phyloP scores from a whole-genome alignment of 2,797 vertebrate genomes.

The Astyanax mexicanus region DNA sequence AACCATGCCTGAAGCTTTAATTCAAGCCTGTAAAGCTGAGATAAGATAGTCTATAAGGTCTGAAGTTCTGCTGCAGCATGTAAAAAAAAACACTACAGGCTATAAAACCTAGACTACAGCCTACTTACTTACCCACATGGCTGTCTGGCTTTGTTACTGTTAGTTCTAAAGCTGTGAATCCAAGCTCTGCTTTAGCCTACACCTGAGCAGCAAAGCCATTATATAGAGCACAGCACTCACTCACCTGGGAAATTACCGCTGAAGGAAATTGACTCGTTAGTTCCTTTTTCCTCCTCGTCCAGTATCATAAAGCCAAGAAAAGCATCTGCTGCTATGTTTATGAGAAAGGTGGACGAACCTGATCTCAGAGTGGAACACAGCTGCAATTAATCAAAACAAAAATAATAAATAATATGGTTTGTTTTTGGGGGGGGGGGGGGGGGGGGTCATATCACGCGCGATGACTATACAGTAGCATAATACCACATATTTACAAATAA shows the following conservation, averaged over 20 bases:
- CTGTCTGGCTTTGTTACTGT: background rate
- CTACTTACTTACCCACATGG: slow-evolving; percentile 50
- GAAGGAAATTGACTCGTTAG: slow-evolving; percentile 67
- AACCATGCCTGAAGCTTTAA: background rate
- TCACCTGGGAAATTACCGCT: slow-evolving; percentile 55
- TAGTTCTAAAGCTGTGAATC: background rate
- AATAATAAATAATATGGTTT: no score
- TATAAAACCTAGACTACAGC: background rate
- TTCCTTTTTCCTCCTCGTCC: slow-evolving; percentile 55
- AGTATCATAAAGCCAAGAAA: background rate
- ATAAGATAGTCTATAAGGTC: no score
- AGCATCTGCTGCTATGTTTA: background rate
- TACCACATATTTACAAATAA: no score
- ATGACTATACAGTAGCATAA: no score
- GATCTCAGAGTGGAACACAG: background rate
- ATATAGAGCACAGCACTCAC: slow-evolving; percentile 13
- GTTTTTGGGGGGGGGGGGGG: no score
- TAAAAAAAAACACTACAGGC: no score
- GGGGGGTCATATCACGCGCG: no score
- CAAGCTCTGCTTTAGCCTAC: background rate
- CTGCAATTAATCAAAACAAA: no score
- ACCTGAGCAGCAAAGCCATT: slow-evolving; percentile 7
- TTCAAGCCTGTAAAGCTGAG: no score
- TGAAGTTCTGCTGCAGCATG: background rate
- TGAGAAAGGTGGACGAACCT: background rate